phyloP scores from a whole-genome alignment of 2,113 vertebrate species.

The Pica pica region DNA sequence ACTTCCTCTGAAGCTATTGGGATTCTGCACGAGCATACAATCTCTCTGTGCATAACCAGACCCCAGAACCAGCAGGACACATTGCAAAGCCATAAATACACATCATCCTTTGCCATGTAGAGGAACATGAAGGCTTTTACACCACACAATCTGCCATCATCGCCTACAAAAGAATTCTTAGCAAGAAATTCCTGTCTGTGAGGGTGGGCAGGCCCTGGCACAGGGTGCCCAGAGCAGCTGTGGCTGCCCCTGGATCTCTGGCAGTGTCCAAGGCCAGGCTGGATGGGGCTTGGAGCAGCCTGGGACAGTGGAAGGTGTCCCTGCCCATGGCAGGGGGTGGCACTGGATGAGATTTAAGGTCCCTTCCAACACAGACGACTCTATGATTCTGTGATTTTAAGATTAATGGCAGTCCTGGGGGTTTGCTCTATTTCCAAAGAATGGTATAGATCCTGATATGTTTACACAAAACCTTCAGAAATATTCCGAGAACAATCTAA shows the following conservation, averaged over 20 bases:
- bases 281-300: fast-evolving
- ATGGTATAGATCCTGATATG: not conserved
- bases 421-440: not conserved
- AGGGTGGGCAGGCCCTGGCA: fast-evolving
- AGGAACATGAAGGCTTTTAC: not conserved
- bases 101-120: fast-evolving
- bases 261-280: fast-evolving
- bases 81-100: not conserved
- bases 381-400: not conserved
- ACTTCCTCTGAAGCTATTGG: not conserved
- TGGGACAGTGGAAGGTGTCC: not conserved
- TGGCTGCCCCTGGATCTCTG: not conserved
- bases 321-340: not conserved
- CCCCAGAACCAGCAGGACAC: not conserved
- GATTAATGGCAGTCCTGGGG: not conserved
- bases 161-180: not conserved
- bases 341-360: not conserved
- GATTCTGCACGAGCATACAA: not conserved
- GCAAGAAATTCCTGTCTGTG: fast-evolving
- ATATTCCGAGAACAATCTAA: not conserved
- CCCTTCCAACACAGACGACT: not conserved
- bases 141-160: not conserved
- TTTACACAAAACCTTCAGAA: not conserved
- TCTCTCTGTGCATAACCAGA: not conserved
- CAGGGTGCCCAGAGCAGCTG: not conserved